A percentile compares a stretch with the other conserved stretches of the same genome.
These are phyloP conservation scores for Drosophila kohkoa DNA, from an alignment of 1,140 invertebrate species.

Conservation along the genomic window DNA sequence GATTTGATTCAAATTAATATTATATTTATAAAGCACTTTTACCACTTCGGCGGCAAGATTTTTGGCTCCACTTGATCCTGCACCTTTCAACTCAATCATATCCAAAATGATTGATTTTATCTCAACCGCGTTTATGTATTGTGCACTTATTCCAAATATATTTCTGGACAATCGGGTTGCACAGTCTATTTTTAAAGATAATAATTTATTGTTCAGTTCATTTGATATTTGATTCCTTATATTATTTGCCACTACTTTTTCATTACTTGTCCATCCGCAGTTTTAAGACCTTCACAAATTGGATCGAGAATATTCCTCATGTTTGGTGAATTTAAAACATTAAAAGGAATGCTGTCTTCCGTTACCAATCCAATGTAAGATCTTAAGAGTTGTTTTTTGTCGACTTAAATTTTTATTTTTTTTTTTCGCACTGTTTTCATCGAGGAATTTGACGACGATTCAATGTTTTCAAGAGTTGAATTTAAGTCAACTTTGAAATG, in stretches of 20 bases:
- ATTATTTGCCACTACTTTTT: conserved; percentile 9
- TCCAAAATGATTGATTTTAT: conserved; percentile 35
- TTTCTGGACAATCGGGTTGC: background rate
- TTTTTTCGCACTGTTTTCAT: background rate
- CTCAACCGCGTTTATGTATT: conserved; percentile 12
- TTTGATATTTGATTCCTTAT: conserved; percentile 9
- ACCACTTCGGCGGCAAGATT: conserved; percentile 10
- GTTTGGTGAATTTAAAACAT: background rate
- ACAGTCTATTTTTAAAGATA: background rate
- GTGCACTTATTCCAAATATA: conserved; percentile 36
- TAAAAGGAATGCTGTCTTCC: conserved; percentile 1
- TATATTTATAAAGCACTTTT: conserved; percentile 10
- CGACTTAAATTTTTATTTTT: background rate
- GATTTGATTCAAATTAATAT: conserved; percentile 13
- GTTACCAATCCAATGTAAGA: conserved; percentile 1
- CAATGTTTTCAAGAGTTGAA: background rate
- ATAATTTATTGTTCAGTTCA: conserved; percentile 21
- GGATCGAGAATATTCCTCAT: background rate
- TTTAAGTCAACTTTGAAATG: background rate
- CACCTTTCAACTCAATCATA: conserved; percentile 24
- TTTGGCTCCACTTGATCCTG: conserved; percentile 22
- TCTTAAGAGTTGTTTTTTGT: background rate
- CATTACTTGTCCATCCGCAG: background rate
- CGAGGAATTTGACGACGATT: background rate
- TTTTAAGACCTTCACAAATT: background rate